Evolutionary conservation across 2,113 vertebrate species (phyloP).

Genomic region (Kobus ellipsiprymnus): DNA sequence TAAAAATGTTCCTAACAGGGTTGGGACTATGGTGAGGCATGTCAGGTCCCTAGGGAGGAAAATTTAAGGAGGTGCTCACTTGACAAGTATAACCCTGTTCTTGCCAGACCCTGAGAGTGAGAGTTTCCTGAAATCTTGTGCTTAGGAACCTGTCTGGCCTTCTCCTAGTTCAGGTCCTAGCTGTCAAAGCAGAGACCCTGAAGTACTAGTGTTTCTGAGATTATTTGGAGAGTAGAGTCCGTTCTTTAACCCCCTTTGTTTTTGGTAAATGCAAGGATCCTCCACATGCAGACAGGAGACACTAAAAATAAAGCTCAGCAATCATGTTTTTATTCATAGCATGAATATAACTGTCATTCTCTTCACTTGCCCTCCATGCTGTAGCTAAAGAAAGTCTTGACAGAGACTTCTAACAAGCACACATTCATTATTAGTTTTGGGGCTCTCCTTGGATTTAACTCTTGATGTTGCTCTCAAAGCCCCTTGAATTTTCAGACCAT

Average conservation of each 20-base stretch:
- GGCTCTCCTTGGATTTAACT: conserved; percentile 32
- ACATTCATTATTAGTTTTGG: conserved; percentile 26
- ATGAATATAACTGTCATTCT: neutral
- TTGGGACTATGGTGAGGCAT: neutral
- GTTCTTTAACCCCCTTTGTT: neutral
- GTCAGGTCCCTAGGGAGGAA: neutral
- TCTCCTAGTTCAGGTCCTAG: neutral
- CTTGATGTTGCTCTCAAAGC: neutral
- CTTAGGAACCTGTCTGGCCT: neutral
- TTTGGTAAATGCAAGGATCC: neutral
- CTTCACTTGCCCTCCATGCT: neutral
- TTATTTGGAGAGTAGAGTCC: neutral
- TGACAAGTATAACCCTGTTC: neutral
- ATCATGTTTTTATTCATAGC: conserved; percentile 6
- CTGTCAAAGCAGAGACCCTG: neutral
- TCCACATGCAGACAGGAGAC: neutral
- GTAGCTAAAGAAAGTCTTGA: conserved; percentile 15
- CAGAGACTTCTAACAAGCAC: conserved; percentile 33
- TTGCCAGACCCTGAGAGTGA: neutral
- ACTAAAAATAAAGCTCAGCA: neutral
- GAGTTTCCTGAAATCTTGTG: neutral
- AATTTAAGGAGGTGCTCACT: neutral
- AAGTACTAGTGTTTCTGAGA: neutral
- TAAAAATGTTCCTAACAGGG: neutral
- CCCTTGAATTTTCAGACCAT: conserved; percentile 43